Conservation (phyloP, 2,797 vertebrate genomes). For the Danio jaintianensis region DNA sequence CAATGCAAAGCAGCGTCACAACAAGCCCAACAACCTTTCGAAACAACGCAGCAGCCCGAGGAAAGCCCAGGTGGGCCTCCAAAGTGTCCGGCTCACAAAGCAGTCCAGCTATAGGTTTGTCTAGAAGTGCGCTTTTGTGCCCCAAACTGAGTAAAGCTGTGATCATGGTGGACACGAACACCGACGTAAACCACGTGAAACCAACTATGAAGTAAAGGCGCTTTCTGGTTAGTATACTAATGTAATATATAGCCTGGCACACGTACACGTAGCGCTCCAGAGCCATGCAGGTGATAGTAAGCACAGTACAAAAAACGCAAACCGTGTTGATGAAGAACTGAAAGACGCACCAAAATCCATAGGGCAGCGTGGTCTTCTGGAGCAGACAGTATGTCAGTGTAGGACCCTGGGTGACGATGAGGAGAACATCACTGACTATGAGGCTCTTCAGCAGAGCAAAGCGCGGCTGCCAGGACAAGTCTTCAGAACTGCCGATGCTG, state of each 20-base stretch:
- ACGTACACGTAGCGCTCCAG: constrained; percentile 75
- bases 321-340: constrained; percentile 65
- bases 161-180: constrained; percentile 2
- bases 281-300: constrained; percentile 74
- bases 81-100: constrained; percentile 71
- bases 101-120: constrained; percentile 53
- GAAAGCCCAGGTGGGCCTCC: constrained; percentile 69
- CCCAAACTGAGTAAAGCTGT: constrained; percentile 54
- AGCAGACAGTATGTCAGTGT: constrained; percentile 64
- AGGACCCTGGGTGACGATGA: constrained; percentile 64
- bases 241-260: constrained; percentile 70
- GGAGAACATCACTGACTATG: constrained; percentile 68
- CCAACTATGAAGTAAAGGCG: constrained; percentile 55
- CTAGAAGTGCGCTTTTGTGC: background rate
- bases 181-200: constrained; percentile 64
- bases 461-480: constrained; percentile 70
- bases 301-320: constrained; percentile 65
- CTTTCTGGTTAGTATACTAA: constrained; percentile 61
- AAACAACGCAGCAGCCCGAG: constrained; percentile 57
- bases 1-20: constrained; percentile 61
- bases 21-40: constrained; percentile 52
- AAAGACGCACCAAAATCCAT: constrained; percentile 64
- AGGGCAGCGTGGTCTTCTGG: constrained; percentile 57
- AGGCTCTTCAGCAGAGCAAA: constrained; percentile 67
- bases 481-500: constrained; percentile 58